Conservation (phyloP, 2,888 invertebrate genomes). For the Ophioninae sp. region DNA sequence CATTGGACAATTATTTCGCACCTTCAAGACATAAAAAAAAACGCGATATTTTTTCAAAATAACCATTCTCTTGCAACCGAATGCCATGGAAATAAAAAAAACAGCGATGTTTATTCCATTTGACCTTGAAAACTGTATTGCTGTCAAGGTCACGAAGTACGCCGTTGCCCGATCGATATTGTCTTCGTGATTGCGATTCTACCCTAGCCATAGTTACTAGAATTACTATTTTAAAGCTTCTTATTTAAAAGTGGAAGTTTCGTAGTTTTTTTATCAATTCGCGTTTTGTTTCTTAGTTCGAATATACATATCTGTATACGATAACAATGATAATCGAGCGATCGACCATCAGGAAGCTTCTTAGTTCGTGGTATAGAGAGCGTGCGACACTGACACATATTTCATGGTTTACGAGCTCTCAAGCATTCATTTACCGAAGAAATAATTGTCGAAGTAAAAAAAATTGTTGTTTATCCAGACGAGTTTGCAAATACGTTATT, state of each 20-base stretch:
- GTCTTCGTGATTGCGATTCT: background rate
- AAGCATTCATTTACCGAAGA: background rate
- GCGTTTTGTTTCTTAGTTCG: background rate
- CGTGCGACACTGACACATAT: constrained; percentile 26
- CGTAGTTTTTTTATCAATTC: background rate
- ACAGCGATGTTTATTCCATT: background rate
- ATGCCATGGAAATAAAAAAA: background rate
- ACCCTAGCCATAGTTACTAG: background rate
- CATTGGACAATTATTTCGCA: too few relatives aligned
- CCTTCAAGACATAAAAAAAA: too few relatives aligned
- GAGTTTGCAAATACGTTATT: constrained; percentile 31
- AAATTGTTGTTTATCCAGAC: constrained; percentile 39
- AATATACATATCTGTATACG: background rate
- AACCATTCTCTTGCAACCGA: too few relatives aligned
- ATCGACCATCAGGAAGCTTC: constrained; percentile 21
- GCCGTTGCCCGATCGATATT: background rate
- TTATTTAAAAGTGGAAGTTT: background rate
- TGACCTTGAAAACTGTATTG: background rate
- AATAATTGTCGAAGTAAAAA: constrained; percentile 3
- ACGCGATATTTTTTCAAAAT: too few relatives aligned
- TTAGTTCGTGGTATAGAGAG: constrained; percentile 39
- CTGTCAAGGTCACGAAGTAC: background rate
- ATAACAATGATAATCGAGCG: background rate
- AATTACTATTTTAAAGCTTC: background rate
- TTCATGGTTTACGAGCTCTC: constrained; percentile 23